Evolutionary conservation across 1,140 invertebrate species (phyloP).

Genomic region (Nylanderia fulva): DNA sequence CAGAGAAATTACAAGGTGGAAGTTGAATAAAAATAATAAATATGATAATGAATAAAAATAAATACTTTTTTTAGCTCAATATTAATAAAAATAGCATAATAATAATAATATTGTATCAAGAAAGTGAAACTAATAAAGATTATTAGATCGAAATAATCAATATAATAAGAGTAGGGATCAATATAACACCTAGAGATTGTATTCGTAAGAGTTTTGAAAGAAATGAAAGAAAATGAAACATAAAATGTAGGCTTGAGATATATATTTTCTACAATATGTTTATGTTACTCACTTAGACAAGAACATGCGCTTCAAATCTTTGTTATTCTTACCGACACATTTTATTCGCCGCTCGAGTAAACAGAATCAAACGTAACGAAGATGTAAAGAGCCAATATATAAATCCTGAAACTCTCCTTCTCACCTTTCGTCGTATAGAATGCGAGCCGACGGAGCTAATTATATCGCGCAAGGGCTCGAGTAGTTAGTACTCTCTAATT

Average conservation of each 20-base stretch:
- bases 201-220: not conserved
- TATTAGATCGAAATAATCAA: not conserved
- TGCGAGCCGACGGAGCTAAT: constrained; percentile 38
- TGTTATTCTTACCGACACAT: not conserved
- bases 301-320: not conserved
- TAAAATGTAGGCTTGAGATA: not conserved
- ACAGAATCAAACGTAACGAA: constrained; percentile 10
- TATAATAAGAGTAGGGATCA: too few relatives aligned
- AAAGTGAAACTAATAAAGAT: not conserved
- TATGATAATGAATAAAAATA: not conserved
- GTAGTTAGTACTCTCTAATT: constrained; percentile 58
- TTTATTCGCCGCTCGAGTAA: constrained; percentile 1
- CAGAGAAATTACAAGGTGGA: not conserved
- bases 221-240: not conserved
- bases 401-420: constrained; percentile 31
- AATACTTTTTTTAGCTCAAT: not conserved
- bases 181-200: not conserved
- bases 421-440: not conserved
- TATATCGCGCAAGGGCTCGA: constrained; percentile 48
- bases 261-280: not conserved
- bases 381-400: constrained; percentile 6
- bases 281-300: not conserved
- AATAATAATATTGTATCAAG: not conserved
- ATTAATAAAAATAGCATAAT: not conserved
- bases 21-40: not conserved